Evolutionary conservation across 2,797 vertebrate genomes (phyloP).

Genomic region (Esox lucius): DNA sequence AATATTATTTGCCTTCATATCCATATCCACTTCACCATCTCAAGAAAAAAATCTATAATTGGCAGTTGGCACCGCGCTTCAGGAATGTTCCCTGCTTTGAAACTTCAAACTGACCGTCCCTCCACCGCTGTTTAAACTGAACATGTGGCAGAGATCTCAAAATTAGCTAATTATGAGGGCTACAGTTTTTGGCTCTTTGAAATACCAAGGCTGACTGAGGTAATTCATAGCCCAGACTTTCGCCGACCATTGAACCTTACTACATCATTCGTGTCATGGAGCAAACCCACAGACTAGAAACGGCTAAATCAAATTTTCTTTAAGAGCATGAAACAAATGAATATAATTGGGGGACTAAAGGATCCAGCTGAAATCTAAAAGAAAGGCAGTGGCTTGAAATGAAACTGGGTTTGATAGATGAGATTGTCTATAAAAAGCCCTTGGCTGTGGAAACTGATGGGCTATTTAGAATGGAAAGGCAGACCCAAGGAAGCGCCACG

Average conservation of each 20-base stretch:
- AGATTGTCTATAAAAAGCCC: conserved; percentile 50
- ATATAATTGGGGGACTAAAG: conserved; percentile 1
- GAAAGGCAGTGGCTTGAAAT: background rate
- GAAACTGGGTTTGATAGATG: conserved; percentile 14
- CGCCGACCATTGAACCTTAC: conserved; percentile 24
- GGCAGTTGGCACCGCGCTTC: conserved; percentile 73
- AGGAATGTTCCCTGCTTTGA: conserved; percentile 76
- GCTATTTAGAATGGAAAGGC: conserved; percentile 18
- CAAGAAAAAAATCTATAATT: conserved; percentile 70
- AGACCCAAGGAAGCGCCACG: background rate
- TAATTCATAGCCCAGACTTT: conserved; percentile 58
- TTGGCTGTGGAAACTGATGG: conserved; percentile 21
- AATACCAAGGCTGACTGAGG: conserved; percentile 58
- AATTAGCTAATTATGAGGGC: conserved; percentile 60
- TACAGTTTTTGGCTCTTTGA: conserved; percentile 70
- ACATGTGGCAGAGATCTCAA: conserved; percentile 72
- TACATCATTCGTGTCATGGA: conserved; percentile 44
- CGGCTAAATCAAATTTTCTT: conserved; percentile 11
- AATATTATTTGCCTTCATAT: conserved; percentile 58
- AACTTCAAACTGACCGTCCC: conserved; percentile 73
- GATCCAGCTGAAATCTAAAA: background rate
- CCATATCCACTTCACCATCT: conserved; percentile 61
- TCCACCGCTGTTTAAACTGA: conserved; percentile 72
- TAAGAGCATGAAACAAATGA: conserved; percentile 5
- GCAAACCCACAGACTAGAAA: conserved; percentile 40